Conservation (phyloP, 2,888 invertebrate species). For the Pomacea canaliculata region DNA sequence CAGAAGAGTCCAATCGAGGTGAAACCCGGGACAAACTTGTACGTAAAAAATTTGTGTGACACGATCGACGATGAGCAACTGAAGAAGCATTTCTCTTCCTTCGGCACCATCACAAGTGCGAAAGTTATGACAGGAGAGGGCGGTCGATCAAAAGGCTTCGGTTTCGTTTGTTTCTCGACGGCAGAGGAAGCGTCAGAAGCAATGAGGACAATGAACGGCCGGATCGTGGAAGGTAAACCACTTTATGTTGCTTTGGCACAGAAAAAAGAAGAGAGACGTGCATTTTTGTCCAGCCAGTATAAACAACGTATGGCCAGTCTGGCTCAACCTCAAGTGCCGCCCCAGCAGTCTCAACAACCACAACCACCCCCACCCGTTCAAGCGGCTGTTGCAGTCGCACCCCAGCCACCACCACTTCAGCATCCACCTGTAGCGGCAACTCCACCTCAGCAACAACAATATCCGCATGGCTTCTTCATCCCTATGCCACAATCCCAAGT, state of each 20-base stretch:
- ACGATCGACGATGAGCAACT: slow-evolving; percentile 18
- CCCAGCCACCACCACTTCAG: slow-evolving; percentile 13
- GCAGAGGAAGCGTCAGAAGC: slow-evolving; percentile 24
- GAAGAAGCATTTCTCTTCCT: slow-evolving; percentile 18
- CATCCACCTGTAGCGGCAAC: slow-evolving; percentile 17
- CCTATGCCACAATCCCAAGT: slow-evolving; percentile 1
- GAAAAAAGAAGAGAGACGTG: slow-evolving; percentile 22
- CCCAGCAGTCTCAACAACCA: slow-evolving; percentile 13
- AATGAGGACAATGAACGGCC: slow-evolving; percentile 20
- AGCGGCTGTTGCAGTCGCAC: slow-evolving; percentile 12
- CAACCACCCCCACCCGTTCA: slow-evolving; percentile 8
- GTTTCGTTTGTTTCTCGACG: slow-evolving; percentile 23
- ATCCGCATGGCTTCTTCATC: slow-evolving; percentile 4
- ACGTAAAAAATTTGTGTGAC: slow-evolving; percentile 22
- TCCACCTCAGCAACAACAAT: slow-evolving; percentile 17
- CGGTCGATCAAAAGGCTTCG: slow-evolving; percentile 24
- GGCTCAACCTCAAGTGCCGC: slow-evolving; percentile 11
- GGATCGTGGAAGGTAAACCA: slow-evolving; percentile 17
- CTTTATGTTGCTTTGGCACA: slow-evolving; percentile 23
- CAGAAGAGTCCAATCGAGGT: slow-evolving; percentile 17
- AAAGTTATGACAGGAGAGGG: slow-evolving; percentile 26
- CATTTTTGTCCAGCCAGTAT: slow-evolving; percentile 20
- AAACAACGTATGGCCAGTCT: slow-evolving; percentile 8
- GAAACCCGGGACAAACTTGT: slow-evolving; percentile 21
- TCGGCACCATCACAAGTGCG: slow-evolving; percentile 23